Evolutionary conservation across 2,797 vertebrate genomes (phyloP).

Genomic region (Leptatherina wallacei): DNA sequence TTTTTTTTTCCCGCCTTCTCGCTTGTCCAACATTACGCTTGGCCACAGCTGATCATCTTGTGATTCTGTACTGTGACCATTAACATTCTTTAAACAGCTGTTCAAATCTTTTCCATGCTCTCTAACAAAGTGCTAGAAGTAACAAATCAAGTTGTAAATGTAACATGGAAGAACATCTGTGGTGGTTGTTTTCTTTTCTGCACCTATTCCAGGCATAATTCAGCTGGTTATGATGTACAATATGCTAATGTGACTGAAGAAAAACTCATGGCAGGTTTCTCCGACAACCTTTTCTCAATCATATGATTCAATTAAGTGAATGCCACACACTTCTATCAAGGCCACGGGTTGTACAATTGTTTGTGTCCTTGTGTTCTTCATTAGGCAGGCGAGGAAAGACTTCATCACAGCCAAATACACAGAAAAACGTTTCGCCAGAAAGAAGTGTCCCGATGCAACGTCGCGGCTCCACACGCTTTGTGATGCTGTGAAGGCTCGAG

Average conservation of each 20-base stretch:
- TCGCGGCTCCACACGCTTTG: constrained; percentile 91
- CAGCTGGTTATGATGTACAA: background rate
- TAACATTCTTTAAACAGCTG: background rate
- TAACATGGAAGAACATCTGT: background rate
- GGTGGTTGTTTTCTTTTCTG: background rate
- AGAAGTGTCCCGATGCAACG: constrained; percentile 83
- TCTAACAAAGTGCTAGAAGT: background rate
- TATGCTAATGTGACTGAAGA: background rate
- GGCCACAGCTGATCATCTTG: background rate
- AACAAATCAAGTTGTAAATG: background rate
- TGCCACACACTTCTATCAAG: background rate
- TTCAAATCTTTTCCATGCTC: background rate
- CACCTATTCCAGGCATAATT: background rate
- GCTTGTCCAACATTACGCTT: background rate
- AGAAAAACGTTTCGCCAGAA: constrained; percentile 91
- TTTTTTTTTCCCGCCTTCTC: background rate
- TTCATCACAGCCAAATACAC: constrained; percentile 98
- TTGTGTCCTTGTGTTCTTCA: background rate
- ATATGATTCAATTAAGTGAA: background rate
- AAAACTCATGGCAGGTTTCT: background rate
- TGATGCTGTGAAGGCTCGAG: constrained; percentile 93
- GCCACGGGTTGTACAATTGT: background rate
- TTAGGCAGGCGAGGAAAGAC: constrained; percentile 97
- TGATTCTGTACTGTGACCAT: background rate
- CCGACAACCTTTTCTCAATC: background rate